A percentile compares a stretch with the other conserved stretches of the same genome.
phyloP scores from a whole-genome alignment of 2,113 vertebrate genomes.

The Poecile atricapillus region DNA sequence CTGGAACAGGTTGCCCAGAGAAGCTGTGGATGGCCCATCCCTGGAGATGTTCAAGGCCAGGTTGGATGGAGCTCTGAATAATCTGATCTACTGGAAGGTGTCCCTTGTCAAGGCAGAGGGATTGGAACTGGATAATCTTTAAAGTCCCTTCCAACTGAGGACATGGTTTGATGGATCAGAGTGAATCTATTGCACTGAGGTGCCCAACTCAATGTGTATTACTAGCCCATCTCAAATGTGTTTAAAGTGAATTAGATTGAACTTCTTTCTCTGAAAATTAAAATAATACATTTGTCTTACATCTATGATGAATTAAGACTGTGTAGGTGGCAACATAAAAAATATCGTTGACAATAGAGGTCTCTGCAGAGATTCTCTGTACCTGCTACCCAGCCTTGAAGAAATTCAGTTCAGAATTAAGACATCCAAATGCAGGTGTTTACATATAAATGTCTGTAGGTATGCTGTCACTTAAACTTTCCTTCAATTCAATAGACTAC shows the following conservation, averaged over 20 bases:
- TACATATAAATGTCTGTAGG: background rate
- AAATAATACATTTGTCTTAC: background rate
- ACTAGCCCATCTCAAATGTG: background rate
- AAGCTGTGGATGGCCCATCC: background rate
- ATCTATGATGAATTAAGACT: background rate
- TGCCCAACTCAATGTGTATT: background rate
- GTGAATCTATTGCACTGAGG: background rate
- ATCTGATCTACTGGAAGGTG: background rate
- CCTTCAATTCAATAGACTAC: background rate
- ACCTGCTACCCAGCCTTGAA: background rate
- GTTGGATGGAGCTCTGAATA: background rate
- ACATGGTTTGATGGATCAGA: background rate
- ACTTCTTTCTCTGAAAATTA: background rate
- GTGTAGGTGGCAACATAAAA: background rate
- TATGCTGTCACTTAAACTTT: background rate
- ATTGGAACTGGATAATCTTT: background rate
- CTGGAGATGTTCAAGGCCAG: background rate
- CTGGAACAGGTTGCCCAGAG: background rate
- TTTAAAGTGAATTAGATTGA: background rate
- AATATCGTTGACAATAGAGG: background rate
- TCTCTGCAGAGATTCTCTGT: background rate
- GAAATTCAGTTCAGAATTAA: background rate
- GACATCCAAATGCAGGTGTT: background rate
- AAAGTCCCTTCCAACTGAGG: background rate
- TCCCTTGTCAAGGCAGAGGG: background rate